These are phyloP conservation scores for Corythornis madagascariensis DNA, from an alignment of 2,113 vertebrate genomes.

Conservation along the genomic window DNA sequence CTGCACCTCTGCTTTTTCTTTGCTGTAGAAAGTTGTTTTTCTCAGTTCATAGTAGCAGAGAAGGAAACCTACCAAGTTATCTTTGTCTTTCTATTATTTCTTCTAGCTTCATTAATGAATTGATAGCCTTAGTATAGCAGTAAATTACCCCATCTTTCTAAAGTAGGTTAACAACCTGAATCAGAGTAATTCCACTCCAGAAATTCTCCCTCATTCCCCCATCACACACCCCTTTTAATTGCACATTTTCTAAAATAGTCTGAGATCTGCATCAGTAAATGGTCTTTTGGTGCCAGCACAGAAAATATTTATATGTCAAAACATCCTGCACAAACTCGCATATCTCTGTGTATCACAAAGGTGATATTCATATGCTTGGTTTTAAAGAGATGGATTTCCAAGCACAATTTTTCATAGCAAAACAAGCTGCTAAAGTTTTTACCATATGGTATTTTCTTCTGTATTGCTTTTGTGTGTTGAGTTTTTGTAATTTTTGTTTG, in stretches of 20 bases:
- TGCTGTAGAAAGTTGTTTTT: not conserved
- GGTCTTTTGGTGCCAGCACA: not conserved
- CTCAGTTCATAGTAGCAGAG: not conserved
- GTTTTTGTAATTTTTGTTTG: not conserved
- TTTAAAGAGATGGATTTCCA: not conserved
- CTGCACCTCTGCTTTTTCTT: not conserved
- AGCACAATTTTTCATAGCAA: not conserved
- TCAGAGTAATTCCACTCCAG: not conserved
- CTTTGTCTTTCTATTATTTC: not conserved
- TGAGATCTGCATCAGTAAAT: slow-evolving; percentile 18
- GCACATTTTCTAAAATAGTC: not conserved
- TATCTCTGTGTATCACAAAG: not conserved
- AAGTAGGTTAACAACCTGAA: not conserved
- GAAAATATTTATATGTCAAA: not conserved
- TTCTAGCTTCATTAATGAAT: not conserved
- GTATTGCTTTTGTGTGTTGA: not conserved
- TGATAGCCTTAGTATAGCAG: not conserved
- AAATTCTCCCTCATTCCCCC: not conserved
- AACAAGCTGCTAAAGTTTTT: not conserved
- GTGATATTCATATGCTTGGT: not conserved
- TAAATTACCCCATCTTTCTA: not conserved
- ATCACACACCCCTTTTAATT: slow-evolving; percentile 8
- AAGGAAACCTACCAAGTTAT: not conserved
- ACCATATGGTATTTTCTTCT: not conserved
- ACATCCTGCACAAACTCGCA: not conserved